Conservation (phyloP, 2,888 invertebrate genomes). For the Papilio gigon region DNA sequence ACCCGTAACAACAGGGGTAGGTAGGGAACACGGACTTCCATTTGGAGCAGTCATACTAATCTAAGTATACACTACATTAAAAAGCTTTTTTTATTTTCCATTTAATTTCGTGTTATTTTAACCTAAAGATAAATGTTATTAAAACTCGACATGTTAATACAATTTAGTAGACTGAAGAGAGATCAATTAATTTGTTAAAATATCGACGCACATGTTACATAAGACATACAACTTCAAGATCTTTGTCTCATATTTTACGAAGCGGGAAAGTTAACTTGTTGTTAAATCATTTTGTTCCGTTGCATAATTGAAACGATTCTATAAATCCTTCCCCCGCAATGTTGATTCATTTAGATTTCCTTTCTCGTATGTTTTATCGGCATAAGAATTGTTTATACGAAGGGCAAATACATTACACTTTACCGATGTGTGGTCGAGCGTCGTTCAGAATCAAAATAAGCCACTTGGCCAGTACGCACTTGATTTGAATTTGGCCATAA, state of each 20-base stretch:
- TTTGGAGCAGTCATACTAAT: too few relatives aligned
- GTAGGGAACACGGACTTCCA: too few relatives aligned
- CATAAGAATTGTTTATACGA: slow-evolving; percentile 33
- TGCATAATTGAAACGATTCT: slow-evolving; percentile 33
- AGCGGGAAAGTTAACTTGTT: slow-evolving; percentile 23
- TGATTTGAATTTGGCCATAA: slow-evolving; percentile 24
- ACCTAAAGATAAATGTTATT: too few relatives aligned
- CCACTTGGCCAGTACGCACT: slow-evolving; percentile 8
- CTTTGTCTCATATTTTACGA: slow-evolving; percentile 12
- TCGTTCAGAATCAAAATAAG: slow-evolving; percentile 20
- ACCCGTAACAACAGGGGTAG: too few relatives aligned
- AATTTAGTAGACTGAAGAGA: too few relatives aligned
- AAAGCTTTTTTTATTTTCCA: too few relatives aligned
- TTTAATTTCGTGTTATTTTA: too few relatives aligned
- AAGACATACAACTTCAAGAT: neutral
- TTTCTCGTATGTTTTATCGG: slow-evolving; percentile 32
- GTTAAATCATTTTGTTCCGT: slow-evolving; percentile 36
- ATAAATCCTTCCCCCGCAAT: slow-evolving; percentile 30
- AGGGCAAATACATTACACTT: slow-evolving; percentile 38
- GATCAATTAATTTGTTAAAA: too few relatives aligned
- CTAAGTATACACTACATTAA: too few relatives aligned
- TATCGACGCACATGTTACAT: neutral
- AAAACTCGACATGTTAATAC: too few relatives aligned
- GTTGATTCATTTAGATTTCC: slow-evolving; percentile 39
- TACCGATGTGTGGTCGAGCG: slow-evolving; percentile 32